These are phyloP conservation scores for Chaetops frenatus DNA, from an alignment of 2,113 vertebrate genomes.

Conservation along the genomic window DNA sequence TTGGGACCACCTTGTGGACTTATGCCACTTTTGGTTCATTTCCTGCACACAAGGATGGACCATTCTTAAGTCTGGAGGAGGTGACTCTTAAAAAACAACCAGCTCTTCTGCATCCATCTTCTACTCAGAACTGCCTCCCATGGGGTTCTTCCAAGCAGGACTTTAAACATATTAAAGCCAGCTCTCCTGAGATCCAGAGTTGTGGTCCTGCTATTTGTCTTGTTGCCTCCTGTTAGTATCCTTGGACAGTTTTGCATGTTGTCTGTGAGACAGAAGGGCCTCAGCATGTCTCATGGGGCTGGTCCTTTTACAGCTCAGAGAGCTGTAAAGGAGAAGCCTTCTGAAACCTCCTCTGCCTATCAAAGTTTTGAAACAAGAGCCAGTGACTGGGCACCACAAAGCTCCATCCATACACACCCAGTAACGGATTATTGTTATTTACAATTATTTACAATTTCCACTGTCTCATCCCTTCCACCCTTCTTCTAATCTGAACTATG, in stretches of 20 bases:
- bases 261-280: not conserved
- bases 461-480: not conserved
- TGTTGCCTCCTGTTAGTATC: not conserved
- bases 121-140: not conserved
- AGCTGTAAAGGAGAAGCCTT: not conserved
- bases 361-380: not conserved
- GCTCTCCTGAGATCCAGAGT: not conserved
- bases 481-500: not conserved
- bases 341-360: not conserved
- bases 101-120: not conserved
- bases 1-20: not conserved
- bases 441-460: not conserved
- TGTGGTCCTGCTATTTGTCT: not conserved
- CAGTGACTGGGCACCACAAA: accelerated
- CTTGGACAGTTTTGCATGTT: not conserved
- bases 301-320: not conserved
- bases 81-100: not conserved
- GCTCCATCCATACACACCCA: not conserved
- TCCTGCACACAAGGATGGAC: not conserved
- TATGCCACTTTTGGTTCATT: not conserved
- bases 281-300: not conserved
- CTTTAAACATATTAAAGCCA: not conserved
- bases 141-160: not conserved
- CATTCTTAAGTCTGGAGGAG: not conserved
- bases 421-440: not conserved